These are phyloP conservation scores for Arrhamphus sclerolepis DNA, from an alignment of 2,797 vertebrate genomes.

Conservation along the genomic window DNA sequence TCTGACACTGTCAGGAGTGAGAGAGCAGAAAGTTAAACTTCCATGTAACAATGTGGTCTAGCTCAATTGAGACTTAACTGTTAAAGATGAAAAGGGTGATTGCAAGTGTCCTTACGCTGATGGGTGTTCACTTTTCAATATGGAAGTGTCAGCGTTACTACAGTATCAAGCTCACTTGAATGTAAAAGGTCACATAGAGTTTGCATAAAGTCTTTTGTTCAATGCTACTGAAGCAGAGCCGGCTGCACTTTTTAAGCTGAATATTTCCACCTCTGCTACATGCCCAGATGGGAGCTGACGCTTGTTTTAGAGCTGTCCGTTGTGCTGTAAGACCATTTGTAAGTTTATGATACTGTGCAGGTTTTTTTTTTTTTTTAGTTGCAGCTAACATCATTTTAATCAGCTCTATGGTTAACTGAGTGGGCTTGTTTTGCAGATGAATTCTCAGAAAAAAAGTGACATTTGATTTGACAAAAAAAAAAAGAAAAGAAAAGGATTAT, in stretches of 20 bases:
- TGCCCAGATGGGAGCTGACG: too few relatives aligned
- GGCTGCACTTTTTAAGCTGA: neutral
- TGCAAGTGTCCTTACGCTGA: slow-evolving; percentile 48
- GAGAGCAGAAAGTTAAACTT: slow-evolving; percentile 23
- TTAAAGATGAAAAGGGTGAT: slow-evolving; percentile 49
- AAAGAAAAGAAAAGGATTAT: neutral
- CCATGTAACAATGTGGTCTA: slow-evolving; percentile 17
- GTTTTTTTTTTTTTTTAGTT: too few relatives aligned
- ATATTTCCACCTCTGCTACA: too few relatives aligned
- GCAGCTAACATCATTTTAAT: too few relatives aligned
- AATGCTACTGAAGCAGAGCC: slow-evolving; percentile 21
- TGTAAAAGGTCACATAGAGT: slow-evolving; percentile 46
- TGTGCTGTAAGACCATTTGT: neutral
- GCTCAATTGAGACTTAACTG: slow-evolving; percentile 49
- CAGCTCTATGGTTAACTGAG: neutral
- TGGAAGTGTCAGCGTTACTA: slow-evolving; percentile 53
- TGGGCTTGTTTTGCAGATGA: neutral
- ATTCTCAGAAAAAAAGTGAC: neutral
- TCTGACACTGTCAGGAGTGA: neutral
- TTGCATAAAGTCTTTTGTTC: slow-evolving; percentile 52
- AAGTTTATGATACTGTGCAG: neutral
- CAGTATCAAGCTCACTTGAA: slow-evolving; percentile 49
- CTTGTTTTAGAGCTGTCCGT: neutral
- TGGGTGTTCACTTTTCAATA: slow-evolving; percentile 48
- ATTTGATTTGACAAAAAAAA: neutral